Evolutionary conservation across 2,113 vertebrate species (phyloP).

Genomic region (Salvelinus fontinalis): DNA sequence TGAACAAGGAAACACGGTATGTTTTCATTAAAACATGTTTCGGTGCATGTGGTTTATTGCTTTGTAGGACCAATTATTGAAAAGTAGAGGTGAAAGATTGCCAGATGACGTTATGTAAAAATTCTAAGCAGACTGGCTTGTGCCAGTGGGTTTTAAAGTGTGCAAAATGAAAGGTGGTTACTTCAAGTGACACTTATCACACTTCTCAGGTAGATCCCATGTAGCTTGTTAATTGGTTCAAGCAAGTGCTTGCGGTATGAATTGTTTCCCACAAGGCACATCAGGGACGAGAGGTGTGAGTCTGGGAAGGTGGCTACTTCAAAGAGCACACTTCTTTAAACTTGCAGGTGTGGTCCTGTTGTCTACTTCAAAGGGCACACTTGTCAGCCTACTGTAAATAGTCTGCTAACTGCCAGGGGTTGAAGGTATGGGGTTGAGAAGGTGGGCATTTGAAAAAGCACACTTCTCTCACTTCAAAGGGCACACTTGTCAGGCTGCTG

Average conservation of each 20-base stretch:
- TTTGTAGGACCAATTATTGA: neutral
- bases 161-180: too few relatives aligned
- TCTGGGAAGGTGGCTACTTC: slow-evolving; percentile 24
- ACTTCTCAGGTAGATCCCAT: too few relatives aligned
- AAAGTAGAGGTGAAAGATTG: too few relatives aligned
- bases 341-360: neutral
- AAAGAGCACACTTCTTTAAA: slow-evolving; percentile 58
- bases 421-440: neutral
- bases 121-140: too few relatives aligned
- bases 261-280: neutral
- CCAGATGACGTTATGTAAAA: too few relatives aligned
- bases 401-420: neutral
- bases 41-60: neutral
- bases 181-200: neutral
- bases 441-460: neutral
- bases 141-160: too few relatives aligned
- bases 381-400: slow-evolving; percentile 15
- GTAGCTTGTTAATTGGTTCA: too few relatives aligned
- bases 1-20: slow-evolving; percentile 82
- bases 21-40: slow-evolving; percentile 18
- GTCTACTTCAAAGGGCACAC: slow-evolving; percentile 26
- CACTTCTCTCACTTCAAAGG: neutral
- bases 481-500: slow-evolving; percentile 14
- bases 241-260: too few relatives aligned
- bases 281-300: too few relatives aligned